Conservation (phyloP, 1,140 invertebrate genomes). For the Steinernema khuongi region DNA sequence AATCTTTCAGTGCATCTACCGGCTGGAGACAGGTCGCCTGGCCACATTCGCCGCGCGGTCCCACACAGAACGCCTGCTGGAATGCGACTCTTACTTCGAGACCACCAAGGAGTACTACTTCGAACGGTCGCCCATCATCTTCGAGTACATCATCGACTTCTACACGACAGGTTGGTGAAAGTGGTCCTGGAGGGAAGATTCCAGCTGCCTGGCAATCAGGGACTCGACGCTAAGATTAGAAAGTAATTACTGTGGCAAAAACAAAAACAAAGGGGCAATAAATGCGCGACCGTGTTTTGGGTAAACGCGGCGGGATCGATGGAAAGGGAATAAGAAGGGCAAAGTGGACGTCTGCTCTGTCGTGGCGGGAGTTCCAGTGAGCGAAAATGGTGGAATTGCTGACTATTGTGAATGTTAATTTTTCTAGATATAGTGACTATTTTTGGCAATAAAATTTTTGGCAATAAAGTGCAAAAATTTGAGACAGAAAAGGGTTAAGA, state of each 20-base stretch:
- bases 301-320: too few relatives aligned
- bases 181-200: background rate
- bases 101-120: constrained; percentile 40
- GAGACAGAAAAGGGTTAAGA: too few relatives aligned
- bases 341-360: too few relatives aligned
- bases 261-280: too few relatives aligned
- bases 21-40: constrained; percentile 44
- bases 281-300: too few relatives aligned
- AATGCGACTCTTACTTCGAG: constrained; percentile 20
- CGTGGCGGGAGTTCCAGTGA: too few relatives aligned
- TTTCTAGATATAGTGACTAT: too few relatives aligned
- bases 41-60: constrained; percentile 47
- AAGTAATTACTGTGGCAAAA: background rate
- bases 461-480: too few relatives aligned
- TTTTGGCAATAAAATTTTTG: too few relatives aligned
- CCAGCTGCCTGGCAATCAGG: background rate
- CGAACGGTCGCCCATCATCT: constrained; percentile 36
- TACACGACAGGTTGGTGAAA: constrained; percentile 33
- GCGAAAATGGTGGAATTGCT: background rate
- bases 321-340: too few relatives aligned
- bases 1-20: constrained; percentile 4
- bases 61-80: constrained; percentile 43
- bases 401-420: too few relatives aligned
- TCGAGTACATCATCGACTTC: constrained; percentile 38
- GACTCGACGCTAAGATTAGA: constrained; percentile 3